A percentile compares a stretch with the other conserved stretches of the same genome.
These are phyloP conservation scores for Frankliniella intonsa DNA, from an alignment of 2,888 invertebrate genomes.

Conservation along the genomic window DNA sequence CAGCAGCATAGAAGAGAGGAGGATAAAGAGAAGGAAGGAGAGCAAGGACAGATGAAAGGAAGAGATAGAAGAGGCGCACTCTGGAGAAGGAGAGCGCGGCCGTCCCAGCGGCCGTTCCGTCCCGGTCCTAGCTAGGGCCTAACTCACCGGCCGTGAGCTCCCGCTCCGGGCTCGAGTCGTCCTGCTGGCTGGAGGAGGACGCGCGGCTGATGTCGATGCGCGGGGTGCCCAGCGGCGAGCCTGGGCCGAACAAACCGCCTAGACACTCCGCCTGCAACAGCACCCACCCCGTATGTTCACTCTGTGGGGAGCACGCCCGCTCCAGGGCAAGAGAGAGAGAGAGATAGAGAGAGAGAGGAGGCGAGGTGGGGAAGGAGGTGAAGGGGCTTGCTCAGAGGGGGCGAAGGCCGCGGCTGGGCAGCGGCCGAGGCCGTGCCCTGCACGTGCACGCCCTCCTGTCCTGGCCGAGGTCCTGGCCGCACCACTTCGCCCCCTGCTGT, in stretches of 20 bases:
- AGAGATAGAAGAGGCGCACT: background rate
- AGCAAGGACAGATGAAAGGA: background rate
- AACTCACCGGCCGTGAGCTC: slow-evolving; percentile 64
- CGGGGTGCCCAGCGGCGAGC: slow-evolving; percentile 59
- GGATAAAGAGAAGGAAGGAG: too few species aligned
- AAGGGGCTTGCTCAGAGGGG: too few species aligned
- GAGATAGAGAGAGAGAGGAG: too few species aligned
- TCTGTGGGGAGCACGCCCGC: too few species aligned
- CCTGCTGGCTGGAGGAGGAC: slow-evolving; percentile 80
- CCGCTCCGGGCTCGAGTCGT: slow-evolving; percentile 78
- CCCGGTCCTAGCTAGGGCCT: background rate
- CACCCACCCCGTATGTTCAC: background rate
- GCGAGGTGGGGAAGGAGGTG: too few species aligned
- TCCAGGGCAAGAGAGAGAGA: too few species aligned
- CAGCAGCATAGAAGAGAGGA: background rate
- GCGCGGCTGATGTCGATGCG: slow-evolving; percentile 86
- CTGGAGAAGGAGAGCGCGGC: background rate
- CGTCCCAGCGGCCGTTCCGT: background rate
- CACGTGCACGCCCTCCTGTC: too few species aligned
- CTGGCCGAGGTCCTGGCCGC: too few species aligned
- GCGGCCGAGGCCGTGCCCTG: too few species aligned
- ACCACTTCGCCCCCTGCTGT: too few species aligned
- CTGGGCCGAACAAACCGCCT: background rate
- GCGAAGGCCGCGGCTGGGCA: too few species aligned
- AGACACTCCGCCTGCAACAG: slow-evolving; percentile 12